Conservation (phyloP, 2,888 invertebrate species). For the Notocelia uddmanniana region DNA sequence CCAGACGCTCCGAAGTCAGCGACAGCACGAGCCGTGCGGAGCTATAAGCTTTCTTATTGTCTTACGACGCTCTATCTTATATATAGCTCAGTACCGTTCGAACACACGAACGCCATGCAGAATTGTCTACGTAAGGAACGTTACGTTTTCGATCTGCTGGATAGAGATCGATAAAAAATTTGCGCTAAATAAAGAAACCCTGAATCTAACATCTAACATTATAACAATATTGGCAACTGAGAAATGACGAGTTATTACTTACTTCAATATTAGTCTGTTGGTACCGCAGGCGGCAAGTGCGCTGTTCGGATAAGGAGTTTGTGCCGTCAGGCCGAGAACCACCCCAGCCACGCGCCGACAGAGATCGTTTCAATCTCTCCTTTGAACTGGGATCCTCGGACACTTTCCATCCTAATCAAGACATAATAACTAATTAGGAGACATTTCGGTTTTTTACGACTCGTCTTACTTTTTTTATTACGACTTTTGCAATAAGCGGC, state of each 20-base stretch:
- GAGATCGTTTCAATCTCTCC: constrained; percentile 87
- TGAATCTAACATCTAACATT: constrained; percentile 31
- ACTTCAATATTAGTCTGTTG: constrained; percentile 97
- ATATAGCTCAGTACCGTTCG: no score
- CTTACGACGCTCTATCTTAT: no score
- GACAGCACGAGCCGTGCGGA: no score
- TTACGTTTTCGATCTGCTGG: no score
- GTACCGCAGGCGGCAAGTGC: constrained; percentile 92
- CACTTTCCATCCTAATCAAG: constrained; percentile 92
- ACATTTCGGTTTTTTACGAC: background rate
- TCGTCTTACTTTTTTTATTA: no score
- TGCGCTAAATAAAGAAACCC: constrained; percentile 9
- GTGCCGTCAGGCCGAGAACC: constrained; percentile 86
- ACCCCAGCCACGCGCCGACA: constrained; percentile 85
- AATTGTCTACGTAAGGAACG: no score
- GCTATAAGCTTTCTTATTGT: no score
- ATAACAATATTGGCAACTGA: no score
- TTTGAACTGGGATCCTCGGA: constrained; percentile 89
- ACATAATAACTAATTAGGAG: background rate
- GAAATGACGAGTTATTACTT: constrained; percentile 46
- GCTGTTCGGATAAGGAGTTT: constrained; percentile 88
- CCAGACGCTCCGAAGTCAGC: no score
- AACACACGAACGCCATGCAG: no score
- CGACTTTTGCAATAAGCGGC: no score
- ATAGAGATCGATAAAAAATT: background rate